Conservation (phyloP, 2,113 vertebrate genomes). For the Procavia capensis region DNA sequence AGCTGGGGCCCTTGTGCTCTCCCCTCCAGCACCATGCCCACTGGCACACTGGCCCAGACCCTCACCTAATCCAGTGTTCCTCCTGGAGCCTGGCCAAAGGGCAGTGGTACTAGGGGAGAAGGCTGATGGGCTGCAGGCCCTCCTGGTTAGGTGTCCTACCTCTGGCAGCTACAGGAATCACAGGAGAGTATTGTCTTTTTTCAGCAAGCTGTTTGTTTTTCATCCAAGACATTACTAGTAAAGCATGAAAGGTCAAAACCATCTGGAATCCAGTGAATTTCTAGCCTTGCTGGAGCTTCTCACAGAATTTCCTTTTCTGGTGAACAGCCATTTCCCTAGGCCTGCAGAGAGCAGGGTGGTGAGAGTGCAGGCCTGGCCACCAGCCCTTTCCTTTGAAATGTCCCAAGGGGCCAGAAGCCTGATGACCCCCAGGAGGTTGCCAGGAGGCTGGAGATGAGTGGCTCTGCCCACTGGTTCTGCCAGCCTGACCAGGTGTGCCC, state of each 20-base stretch:
- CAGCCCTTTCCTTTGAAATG: background rate
- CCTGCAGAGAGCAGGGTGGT: background rate
- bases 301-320: slow-evolving; percentile 76
- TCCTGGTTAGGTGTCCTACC: background rate
- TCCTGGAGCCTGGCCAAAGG: too few species aligned
- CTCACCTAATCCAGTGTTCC: too few species aligned
- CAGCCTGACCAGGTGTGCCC: too few species aligned
- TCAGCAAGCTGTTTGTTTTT: slow-evolving; percentile 63
- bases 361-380: background rate
- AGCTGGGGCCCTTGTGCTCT: background rate
- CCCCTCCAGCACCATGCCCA: background rate
- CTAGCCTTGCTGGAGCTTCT: slow-evolving; percentile 62
- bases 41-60: too few species aligned
- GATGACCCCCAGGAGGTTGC: background rate
- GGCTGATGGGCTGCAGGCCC: background rate
- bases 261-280: slow-evolving; percentile 77
- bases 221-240: slow-evolving; percentile 57
- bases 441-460: background rate
- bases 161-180: background rate
- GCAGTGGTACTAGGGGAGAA: too few species aligned
- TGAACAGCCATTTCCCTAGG: slow-evolving; percentile 47
- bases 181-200: slow-evolving; percentile 42
- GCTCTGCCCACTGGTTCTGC: background rate
- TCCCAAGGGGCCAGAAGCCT: background rate
- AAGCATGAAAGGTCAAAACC: slow-evolving; percentile 76